Conservation (phyloP, 2,797 vertebrate genomes). For the Helostoma temminkii region DNA sequence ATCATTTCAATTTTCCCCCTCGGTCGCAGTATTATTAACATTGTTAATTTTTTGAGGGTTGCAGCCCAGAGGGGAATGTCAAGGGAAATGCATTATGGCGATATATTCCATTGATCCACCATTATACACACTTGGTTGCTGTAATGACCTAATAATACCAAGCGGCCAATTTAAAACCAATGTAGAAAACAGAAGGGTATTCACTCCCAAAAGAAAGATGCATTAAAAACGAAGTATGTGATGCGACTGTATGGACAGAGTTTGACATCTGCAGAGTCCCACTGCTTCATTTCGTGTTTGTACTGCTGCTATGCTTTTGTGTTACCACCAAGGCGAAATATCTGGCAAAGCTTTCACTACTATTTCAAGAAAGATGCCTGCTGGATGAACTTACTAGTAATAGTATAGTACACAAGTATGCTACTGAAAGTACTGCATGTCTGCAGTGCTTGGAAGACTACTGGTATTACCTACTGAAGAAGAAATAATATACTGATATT, state of each 20-base stretch:
- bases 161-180: constrained; percentile 76
- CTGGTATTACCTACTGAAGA: background rate
- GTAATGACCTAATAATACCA: constrained; percentile 77
- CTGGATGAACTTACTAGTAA: constrained; percentile 47
- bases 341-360: constrained; percentile 38
- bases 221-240: constrained; percentile 50
- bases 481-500: background rate
- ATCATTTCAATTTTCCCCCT: constrained; percentile 87
- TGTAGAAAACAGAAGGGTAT: constrained; percentile 81
- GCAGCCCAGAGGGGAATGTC: constrained; percentile 82
- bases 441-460: constrained; percentile 5
- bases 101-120: constrained; percentile 86
- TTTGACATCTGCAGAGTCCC: constrained; percentile 18
- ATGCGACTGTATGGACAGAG: constrained; percentile 45
- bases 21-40: constrained; percentile 85
- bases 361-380: constrained; percentile 49
- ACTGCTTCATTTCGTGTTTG: constrained; percentile 38
- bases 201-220: constrained; percentile 54
- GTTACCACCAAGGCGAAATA: constrained; percentile 32
- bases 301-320: constrained; percentile 23
- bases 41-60: constrained; percentile 85
- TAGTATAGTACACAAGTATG: constrained; percentile 24
- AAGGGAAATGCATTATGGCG: constrained; percentile 83
- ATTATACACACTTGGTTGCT: constrained; percentile 80
- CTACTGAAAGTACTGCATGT: constrained; percentile 1